Conservation (phyloP, 2,888 invertebrate species). For the Melitaea athalia region DNA sequence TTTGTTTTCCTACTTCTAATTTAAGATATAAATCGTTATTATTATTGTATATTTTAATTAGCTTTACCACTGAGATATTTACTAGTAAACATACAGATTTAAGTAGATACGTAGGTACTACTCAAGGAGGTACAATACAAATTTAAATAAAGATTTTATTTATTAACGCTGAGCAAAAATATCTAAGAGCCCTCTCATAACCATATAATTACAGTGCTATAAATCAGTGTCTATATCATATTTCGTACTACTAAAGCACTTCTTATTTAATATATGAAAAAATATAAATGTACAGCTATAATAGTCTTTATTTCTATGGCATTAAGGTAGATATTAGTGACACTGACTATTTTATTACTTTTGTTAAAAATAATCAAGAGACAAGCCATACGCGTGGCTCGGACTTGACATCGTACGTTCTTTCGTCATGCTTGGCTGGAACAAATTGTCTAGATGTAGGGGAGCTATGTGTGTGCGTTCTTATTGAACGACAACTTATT, state of each 20-base stretch:
- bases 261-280: conserved; percentile 31
- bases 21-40: not conserved
- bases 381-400: conserved; percentile 66
- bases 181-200: conserved; percentile 17
- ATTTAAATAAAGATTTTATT: too few relatives aligned
- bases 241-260: conserved; percentile 48
- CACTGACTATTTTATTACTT: conserved; percentile 26
- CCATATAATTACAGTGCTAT: conserved; percentile 51
- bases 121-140: too few relatives aligned
- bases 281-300: conserved; percentile 3
- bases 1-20: not conserved
- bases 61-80: not conserved
- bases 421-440: conserved; percentile 76
- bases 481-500: conserved; percentile 38
- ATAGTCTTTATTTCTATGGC: conserved; percentile 15
- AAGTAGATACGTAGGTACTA: too few relatives aligned
- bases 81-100: too few relatives aligned
- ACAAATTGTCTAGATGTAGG: conserved; percentile 74
- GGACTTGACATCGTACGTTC: conserved; percentile 67
- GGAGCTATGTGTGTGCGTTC: conserved; percentile 48
- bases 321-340: conserved; percentile 9
- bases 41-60: not conserved
- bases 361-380: conserved; percentile 48
- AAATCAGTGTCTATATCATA: conserved; percentile 60
- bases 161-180: not conserved